These are phyloP conservation scores for Rhaphigaster nebulosa DNA, from an alignment of 2,888 invertebrate genomes.

Conservation along the genomic window DNA sequence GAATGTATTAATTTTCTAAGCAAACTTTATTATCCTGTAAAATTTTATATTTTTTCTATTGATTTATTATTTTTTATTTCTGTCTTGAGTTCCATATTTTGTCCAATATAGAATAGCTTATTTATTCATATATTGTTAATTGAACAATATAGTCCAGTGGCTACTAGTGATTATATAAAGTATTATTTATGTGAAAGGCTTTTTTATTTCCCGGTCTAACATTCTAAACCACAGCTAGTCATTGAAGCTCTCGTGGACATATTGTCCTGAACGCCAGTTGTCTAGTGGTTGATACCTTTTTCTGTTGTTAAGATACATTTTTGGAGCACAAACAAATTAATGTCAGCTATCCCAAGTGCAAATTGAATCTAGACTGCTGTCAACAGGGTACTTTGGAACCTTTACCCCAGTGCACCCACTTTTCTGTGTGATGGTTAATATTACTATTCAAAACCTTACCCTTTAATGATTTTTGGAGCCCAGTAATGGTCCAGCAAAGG, in stretches of 20 bases:
- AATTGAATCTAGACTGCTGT: not conserved
- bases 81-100: not conserved
- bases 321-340: not conserved
- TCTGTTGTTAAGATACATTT: not conserved
- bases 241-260: not conserved
- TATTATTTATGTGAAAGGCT: not conserved
- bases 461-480: too few species aligned
- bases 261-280: not conserved
- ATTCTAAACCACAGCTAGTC: not conserved
- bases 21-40: not conserved
- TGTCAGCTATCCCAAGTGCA: not conserved
- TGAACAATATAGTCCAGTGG: not conserved
- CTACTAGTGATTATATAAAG: not conserved
- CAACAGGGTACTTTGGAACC: not conserved
- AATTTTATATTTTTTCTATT: not conserved
- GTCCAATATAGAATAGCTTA: not conserved
- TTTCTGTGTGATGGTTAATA: not conserved
- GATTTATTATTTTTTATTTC: not conserved
- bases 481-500: not conserved
- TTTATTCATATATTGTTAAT: not conserved
- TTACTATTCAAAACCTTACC: too few species aligned
- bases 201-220: not conserved
- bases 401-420: not conserved
- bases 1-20: not conserved
- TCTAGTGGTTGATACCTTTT: not conserved